Base-by-base conservation (phyloP, 1,140 invertebrate genomes). In the Listronotus bonariensis region DNA sequence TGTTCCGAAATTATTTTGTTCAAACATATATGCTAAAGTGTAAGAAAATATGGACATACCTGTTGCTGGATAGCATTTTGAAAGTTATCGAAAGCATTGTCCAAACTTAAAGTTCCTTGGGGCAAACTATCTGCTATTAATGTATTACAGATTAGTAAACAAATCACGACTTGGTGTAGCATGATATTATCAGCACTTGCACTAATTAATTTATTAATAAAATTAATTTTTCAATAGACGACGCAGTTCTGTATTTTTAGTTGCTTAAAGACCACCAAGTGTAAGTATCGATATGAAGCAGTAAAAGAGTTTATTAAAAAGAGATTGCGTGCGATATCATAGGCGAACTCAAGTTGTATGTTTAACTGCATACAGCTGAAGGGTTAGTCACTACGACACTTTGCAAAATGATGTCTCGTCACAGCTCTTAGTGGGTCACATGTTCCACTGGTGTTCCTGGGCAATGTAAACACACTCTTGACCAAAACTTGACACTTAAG, bases 41-140 rank as follows among this genome's bases (percentile, higher is more conserved):
- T 26, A 26, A 26, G 5, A 26, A 26, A 3, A 26, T n/a, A 26
- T 26, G 2, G 15, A 45, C 46, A 26, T 61, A 71, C 69, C 69
- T 71, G 69, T 60, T 71, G 62, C 9, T 66, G 63, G 6, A 71
- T 18, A 32, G 63, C 58, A 41, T 48, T 53, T 40, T 71, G 67
- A 53, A 68, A 71, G 14, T 51, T 71, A 17, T 69, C 57, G 15
- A 55, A 55, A 12, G 36, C 41, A 42, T 14, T 42, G 9, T 40
- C 1, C 14, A 40, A 5, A 40, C 38, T 40, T 31, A 55, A n/a
- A 7, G 18, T 14, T 9, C 2, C 18, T 42, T 40, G 20, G 4
- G 40, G 36, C 11, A 53, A 9, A 34, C 31, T 45, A 18, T 18
- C 12, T 15, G 17, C 41, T 18, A 56, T 17, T 5, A 43, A 7